Evolutionary conservation across 1,140 invertebrate genomes (phyloP).

Genomic region (Dendroctonus ponderosae): DNA sequence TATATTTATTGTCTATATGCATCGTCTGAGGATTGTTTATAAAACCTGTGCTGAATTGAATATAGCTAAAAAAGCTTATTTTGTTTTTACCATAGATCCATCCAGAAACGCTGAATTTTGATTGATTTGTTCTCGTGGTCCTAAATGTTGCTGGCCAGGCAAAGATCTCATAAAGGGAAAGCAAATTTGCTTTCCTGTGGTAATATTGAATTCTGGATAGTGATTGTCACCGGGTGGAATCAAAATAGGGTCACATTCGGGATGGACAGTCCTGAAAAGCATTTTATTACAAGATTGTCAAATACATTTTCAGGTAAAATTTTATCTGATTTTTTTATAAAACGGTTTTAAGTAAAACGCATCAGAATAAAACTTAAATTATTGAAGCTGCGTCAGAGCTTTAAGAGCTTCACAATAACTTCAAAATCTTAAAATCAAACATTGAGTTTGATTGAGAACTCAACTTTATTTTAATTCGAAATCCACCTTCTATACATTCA

Average conservation of each 20-base stretch:
- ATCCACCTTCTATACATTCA: too few relatives aligned
- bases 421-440: too few relatives aligned
- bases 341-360: too few relatives aligned
- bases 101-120: slow-evolving; percentile 90
- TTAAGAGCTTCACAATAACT: too few relatives aligned
- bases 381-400: too few relatives aligned
- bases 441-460: too few relatives aligned
- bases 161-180: slow-evolving; percentile 92
- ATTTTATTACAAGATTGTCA: slow-evolving; percentile 3
- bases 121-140: slow-evolving; percentile 88
- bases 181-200: slow-evolving; percentile 78
- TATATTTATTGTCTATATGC: too few relatives aligned
- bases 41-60: too few relatives aligned
- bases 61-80: neutral
- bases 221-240: slow-evolving; percentile 80
- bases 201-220: slow-evolving; percentile 78
- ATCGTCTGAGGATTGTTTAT: too few relatives aligned
- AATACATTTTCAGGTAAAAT: neutral
- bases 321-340: neutral
- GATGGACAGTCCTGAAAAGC: slow-evolving; percentile 67
- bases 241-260: slow-evolving; percentile 85
- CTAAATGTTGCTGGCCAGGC: slow-evolving; percentile 81
- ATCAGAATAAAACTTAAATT: too few relatives aligned
- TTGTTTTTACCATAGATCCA: slow-evolving; percentile 56
- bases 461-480: too few relatives aligned